phyloP scores from a whole-genome alignment of 2,797 vertebrate species.

The Hybognathus amarus region DNA sequence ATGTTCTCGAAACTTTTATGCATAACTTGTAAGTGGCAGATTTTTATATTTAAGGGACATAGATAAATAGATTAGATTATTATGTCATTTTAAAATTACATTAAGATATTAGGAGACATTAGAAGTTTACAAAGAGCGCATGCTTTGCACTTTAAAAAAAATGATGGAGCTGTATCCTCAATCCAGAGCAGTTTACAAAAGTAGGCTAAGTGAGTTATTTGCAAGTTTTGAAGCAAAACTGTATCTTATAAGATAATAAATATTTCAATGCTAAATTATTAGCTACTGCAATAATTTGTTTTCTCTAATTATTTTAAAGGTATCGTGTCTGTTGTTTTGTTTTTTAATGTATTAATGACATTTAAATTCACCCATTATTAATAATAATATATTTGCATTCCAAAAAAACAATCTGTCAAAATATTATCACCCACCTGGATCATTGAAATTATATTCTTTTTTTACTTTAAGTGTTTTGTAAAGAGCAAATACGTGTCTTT shows the following conservation, averaged over 20 bases:
- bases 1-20: not conserved
- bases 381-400: not conserved
- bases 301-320: not conserved
- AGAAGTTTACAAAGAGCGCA: not conserved
- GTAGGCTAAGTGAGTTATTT: not conserved
- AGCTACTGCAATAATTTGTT: not conserved
- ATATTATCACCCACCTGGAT: not conserved
- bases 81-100: not conserved
- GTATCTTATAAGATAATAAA: not conserved
- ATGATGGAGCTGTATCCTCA: not conserved
- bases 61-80: not conserved
- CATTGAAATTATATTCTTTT: not conserved
- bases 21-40: not conserved
- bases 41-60: not conserved
- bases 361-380: not conserved
- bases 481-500: slow-evolving; percentile 4
- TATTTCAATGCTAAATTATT: too few species aligned
- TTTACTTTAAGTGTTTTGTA: slow-evolving; percentile 2
- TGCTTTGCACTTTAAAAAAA: not conserved
- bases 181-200: not conserved
- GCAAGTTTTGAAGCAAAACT: not conserved
- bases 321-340: not conserved
- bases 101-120: not conserved
- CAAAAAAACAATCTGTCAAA: not conserved
- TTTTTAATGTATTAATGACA: not conserved